phyloP scores from a whole-genome alignment of 2,113 vertebrate species.

The Ochotona princeps region DNA sequence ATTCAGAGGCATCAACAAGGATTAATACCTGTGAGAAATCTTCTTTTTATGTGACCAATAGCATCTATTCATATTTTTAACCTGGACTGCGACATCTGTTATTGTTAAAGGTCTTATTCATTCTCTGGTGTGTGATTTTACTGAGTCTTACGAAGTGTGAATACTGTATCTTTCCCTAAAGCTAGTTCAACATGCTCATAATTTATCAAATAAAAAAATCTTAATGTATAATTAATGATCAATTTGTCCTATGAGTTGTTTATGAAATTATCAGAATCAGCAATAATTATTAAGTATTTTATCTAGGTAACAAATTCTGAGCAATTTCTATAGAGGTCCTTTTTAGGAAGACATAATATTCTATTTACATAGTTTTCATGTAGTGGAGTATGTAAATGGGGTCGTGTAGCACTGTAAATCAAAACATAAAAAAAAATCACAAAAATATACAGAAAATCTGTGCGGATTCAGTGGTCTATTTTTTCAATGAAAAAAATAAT shows the following conservation, averaged over 20 bases:
- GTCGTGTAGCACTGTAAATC: not conserved
- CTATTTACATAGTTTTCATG: not conserved
- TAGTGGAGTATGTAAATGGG: not conserved
- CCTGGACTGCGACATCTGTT: slow-evolving; percentile 24
- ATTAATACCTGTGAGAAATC: slow-evolving; percentile 36
- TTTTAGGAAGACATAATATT: not conserved
- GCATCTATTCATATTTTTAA: slow-evolving; percentile 9
- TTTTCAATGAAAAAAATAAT: not conserved
- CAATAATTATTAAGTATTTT: not conserved
- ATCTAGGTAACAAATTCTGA: not conserved
- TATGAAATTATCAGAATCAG: not conserved
- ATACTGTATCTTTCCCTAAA: accelerated
- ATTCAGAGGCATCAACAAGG: slow-evolving; percentile 41
- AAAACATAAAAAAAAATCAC: slow-evolving; percentile 21
- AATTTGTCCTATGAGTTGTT: not conserved
- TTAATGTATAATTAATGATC: not conserved
- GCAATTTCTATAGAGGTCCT: too few relatives aligned
- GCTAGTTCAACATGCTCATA: not conserved
- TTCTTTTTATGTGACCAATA: slow-evolving; percentile 46
- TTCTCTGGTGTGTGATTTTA: not conserved
- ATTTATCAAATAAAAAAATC: not conserved
- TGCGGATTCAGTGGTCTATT: not conserved
- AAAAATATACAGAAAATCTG: slow-evolving; percentile 1
- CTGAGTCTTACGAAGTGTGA: not conserved
- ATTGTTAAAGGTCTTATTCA: not conserved